A percentile compares a stretch with the other conserved stretches of the same genome.
These are phyloP conservation scores for Meteorus cinctellus DNA, from an alignment of 2,888 invertebrate genomes.

Conservation along the genomic window DNA sequence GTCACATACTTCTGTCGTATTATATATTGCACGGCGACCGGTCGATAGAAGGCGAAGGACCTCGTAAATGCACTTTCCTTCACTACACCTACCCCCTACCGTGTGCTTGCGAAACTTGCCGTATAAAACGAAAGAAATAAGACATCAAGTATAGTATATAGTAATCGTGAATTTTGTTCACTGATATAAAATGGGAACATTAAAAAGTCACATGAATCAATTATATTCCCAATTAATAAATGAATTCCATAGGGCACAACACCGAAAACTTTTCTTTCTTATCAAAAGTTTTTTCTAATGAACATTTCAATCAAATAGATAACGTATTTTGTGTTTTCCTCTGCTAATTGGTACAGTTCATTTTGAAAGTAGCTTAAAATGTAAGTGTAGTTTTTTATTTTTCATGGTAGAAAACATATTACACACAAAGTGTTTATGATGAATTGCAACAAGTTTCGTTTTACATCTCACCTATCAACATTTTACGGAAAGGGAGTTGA, in stretches of 20 bases:
- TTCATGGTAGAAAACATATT: background rate
- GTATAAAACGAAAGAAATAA: constrained; percentile 17
- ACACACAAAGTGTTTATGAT: constrained; percentile 8
- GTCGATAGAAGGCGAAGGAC: constrained; percentile 58
- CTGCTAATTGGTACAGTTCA: background rate
- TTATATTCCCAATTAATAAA: background rate
- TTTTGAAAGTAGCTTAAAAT: background rate
- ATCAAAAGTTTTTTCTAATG: background rate
- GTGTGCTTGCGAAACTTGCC: constrained; percentile 20
- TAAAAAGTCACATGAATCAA: background rate
- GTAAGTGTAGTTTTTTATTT: background rate
- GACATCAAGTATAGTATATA: background rate
- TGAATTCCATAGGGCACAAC: background rate
- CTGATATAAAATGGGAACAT: too few relatives aligned
- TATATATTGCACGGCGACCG: constrained; percentile 50
- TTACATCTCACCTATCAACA: too few relatives aligned
- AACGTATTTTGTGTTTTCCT: background rate
- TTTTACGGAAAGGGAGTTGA: too few relatives aligned
- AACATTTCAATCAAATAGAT: background rate
- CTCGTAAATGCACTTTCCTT: constrained; percentile 53
- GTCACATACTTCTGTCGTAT: constrained; percentile 28
- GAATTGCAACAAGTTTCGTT: background rate
- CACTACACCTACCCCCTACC: constrained; percentile 9
- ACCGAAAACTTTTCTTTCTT: background rate
- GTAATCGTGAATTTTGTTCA: too few relatives aligned